Evolutionary conservation across 2,888 invertebrate species (phyloP), one percentile per base, ranked within the genome.

Genomic region (Limenitis camilla): DNA sequence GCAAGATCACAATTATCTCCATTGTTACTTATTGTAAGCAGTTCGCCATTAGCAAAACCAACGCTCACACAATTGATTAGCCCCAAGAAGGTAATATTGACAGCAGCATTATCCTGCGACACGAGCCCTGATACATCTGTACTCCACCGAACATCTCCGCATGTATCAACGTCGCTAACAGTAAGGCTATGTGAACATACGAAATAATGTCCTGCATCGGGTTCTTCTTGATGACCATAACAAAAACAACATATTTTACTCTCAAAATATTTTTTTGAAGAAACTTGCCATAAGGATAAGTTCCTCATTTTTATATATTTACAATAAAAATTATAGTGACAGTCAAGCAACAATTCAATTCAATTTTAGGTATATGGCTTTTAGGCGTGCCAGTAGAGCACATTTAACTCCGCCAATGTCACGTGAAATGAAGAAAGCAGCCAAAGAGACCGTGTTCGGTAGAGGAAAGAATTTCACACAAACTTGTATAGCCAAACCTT

Each of bases 51-150:
- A 36, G 66, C 66, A 42, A 86, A 63, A 2, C 81, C 83, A 27
- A 87, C 65, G 52, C 78, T 81, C 32, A 88, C 51, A 28, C 71
- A 66, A 59, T 81, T 75, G 5, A 77, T 67, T 8, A 87, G 67
- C 1, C 80, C 67, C 29, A 88, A 65, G 59, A 72, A 82, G 4
- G 81, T 74, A 11, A 85, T 62, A 59, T 81, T 80, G n/a, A 88
- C 63, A 35, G 82, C 81, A 77, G 82, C 62, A 80, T 81, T 85
- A 79, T 89, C 58, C 66, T 81, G 52, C 72, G 88, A 68, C 19
- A 83, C 61, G 43, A 71, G 46, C 30, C 69, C 63, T 5, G 69
- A 67, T 6, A 87, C 60, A 61, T 81, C 73, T 60, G 69, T 78
- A 32, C 56, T 66, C 85, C 86, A 86, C 29, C 68, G 75, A 39